Evolutionary conservation across 2,888 invertebrate genomes (phyloP).

Genomic region (Conops quadrifasciatus): DNA sequence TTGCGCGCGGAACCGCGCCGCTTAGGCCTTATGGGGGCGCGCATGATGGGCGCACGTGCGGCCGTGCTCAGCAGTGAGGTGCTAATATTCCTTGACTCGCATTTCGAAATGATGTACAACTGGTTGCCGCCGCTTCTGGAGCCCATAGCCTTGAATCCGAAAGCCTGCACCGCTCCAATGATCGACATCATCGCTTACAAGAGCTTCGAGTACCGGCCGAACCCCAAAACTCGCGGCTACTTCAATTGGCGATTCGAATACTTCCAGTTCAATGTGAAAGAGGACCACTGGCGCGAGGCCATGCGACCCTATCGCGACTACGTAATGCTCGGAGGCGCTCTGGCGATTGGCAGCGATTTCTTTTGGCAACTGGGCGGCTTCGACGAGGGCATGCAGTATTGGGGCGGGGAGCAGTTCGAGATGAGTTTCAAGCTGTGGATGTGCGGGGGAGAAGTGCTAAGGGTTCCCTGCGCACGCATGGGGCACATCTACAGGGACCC

Average conservation of each 20-base stretch:
- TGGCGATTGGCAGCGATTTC: slow-evolving; percentile 88
- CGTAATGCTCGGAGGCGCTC: slow-evolving; percentile 96
- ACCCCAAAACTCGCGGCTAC: slow-evolving; percentile 41
- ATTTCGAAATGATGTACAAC: slow-evolving; percentile 87
- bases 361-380: slow-evolving; percentile 97
- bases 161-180: slow-evolving; percentile 91
- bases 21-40: slow-evolving; percentile 85
- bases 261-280: slow-evolving; percentile 78
- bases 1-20: slow-evolving; percentile 74
- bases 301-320: slow-evolving; percentile 73
- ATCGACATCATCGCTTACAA: slow-evolving; percentile 66
- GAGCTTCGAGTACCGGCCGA: slow-evolving; percentile 41
- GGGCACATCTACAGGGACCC: slow-evolving; percentile 85
- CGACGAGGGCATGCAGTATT: slow-evolving; percentile 72
- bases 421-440: slow-evolving; percentile 97
- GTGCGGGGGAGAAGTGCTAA: slow-evolving; percentile 89
- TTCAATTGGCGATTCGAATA: slow-evolving; percentile 45
- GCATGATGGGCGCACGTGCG: slow-evolving; percentile 80
- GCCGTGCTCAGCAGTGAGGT: slow-evolving; percentile 75
- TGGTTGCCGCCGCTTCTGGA: slow-evolving; percentile 90
- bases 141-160: slow-evolving; percentile 85
- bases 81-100: slow-evolving; percentile 87
- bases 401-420: slow-evolving; percentile 89
- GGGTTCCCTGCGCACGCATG: slow-evolving; percentile 92
- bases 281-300: slow-evolving; percentile 48